These are phyloP conservation scores for Poecile atricapillus DNA, from an alignment of 2,113 vertebrate species.

Conservation along the genomic window DNA sequence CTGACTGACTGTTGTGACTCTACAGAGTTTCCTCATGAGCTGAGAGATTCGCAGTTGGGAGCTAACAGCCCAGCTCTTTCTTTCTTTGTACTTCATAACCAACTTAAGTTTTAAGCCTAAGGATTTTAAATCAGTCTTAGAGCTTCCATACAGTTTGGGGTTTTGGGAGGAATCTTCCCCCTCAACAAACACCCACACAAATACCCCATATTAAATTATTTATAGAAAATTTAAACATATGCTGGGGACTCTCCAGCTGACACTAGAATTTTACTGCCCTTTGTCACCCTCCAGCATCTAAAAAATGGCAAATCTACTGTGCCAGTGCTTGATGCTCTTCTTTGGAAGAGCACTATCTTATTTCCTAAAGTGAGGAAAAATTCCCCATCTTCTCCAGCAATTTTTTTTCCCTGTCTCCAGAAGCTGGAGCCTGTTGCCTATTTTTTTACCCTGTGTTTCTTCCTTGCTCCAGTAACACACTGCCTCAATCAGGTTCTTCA, in stretches of 20 bases:
- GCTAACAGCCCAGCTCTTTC: not conserved
- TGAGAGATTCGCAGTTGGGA: not conserved
- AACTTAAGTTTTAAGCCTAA: not conserved
- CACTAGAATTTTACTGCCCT: not conserved
- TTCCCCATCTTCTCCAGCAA: not conserved
- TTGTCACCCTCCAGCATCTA: not conserved
- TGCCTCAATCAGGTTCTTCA: not conserved
- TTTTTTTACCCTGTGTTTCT: not conserved
- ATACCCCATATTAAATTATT: not conserved
- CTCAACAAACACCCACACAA: not conserved
- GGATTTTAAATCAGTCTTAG: not conserved
- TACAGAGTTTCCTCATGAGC: not conserved
- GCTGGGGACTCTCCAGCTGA: not conserved
- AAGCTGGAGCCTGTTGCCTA: not conserved
- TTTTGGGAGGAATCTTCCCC: not conserved
- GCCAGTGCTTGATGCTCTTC: fast-evolving
- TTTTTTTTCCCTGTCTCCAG: not conserved
- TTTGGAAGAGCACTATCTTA: not conserved
- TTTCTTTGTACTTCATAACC: not conserved
- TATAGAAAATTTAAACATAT: not conserved
- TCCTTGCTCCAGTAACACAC: not conserved
- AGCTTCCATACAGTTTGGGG: not conserved
- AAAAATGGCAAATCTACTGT: not conserved
- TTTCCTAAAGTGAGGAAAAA: not conserved
- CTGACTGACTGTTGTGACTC: not conserved